Evolutionary conservation across 1,140 invertebrate species (phyloP).

Genomic region (Aricia agestis): DNA sequence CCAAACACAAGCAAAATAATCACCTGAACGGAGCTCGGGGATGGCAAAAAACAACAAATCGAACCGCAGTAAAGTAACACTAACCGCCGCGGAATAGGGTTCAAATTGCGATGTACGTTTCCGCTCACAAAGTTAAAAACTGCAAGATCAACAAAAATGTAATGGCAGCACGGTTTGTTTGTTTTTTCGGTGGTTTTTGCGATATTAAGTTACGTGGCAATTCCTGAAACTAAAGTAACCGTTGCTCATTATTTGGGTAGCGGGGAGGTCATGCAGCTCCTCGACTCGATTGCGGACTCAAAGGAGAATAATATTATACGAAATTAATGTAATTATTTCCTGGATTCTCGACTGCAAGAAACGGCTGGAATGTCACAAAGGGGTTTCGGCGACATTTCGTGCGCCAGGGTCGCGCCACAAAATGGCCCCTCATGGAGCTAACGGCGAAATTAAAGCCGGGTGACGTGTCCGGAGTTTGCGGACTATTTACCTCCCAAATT

Average conservation of each 20-base stretch:
- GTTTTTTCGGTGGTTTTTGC: conserved; percentile 11
- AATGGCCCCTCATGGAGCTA: neutral
- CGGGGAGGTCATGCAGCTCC: neutral
- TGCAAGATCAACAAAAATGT: conserved; percentile 12
- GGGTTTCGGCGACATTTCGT: neutral
- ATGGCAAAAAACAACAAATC: conserved; percentile 7
- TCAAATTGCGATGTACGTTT: neutral
- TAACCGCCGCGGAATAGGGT: neutral
- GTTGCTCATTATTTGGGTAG: neutral
- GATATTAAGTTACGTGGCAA: conserved; percentile 7
- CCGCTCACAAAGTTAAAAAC: conserved; percentile 4
- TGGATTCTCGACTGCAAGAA: neutral
- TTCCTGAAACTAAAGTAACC: neutral
- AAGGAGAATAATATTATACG: neutral
- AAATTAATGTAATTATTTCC: neutral
- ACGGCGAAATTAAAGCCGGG: neutral
- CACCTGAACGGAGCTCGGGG: conserved; percentile 9
- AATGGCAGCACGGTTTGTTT: conserved; percentile 5
- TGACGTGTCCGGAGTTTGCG: neutral
- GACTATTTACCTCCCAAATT: neutral
- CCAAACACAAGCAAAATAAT: conserved; percentile 13
- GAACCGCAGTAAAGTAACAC: neutral
- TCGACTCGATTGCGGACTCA: neutral
- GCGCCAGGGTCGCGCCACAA: neutral
- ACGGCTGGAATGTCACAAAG: neutral